Evolutionary conservation across 2,797 vertebrate species (phyloP).

Genomic region (Enteromius treurensis): DNA sequence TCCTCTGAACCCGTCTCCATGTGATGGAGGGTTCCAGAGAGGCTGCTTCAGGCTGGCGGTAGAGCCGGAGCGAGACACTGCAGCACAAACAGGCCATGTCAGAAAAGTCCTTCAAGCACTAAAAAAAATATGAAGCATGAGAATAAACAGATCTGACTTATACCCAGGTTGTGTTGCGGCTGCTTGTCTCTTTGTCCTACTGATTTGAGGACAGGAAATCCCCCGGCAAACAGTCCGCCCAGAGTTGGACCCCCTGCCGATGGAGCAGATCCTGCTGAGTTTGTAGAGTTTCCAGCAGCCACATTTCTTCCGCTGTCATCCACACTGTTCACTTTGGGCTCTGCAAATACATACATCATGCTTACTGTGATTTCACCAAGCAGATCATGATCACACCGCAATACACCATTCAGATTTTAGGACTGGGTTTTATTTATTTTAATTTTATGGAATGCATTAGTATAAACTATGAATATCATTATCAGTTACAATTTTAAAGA

Average conservation of each 20-base stretch:
- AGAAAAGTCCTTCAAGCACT: conserved; percentile 6
- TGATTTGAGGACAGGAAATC: conserved; percentile 91
- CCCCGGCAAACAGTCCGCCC: conserved; percentile 91
- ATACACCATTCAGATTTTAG: not conserved
- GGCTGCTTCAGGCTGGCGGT: conserved; percentile 75
- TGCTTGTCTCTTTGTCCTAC: conserved; percentile 84
- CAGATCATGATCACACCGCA: not conserved
- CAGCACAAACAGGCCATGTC: conserved; percentile 26
- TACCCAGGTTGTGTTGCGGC: conserved; percentile 72
- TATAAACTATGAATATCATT: no score
- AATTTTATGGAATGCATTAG: no score
- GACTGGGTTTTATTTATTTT: not conserved
- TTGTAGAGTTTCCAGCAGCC: conserved; percentile 64
- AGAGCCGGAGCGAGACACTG: conserved; percentile 77
- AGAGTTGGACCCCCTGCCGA: conserved; percentile 73
- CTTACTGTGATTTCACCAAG: not conserved
- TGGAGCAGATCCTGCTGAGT: conserved; percentile 52
- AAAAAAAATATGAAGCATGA: not conserved
- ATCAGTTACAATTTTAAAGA: not conserved
- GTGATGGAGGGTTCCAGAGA: conserved; percentile 73
- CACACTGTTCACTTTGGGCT: conserved; percentile 74
- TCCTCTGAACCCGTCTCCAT: conserved; percentile 53
- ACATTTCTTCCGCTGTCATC: conserved; percentile 70
- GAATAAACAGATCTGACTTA: not conserved
- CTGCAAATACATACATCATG: conserved; percentile 64